phyloP scores from a whole-genome alignment of 2,797 vertebrate species.

The Menidia menidia region DNA sequence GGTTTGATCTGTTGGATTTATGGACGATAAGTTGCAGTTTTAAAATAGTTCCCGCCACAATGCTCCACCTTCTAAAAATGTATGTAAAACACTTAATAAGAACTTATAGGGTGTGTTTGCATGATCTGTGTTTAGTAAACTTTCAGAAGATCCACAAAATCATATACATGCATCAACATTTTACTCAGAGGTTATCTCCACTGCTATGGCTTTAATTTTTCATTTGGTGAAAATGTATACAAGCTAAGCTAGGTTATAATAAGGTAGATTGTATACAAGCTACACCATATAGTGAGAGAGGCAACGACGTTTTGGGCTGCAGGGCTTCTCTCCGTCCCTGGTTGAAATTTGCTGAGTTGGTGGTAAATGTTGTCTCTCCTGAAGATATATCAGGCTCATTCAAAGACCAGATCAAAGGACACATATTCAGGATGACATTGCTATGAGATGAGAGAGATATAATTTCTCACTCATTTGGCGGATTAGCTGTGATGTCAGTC shows the following conservation, averaged over 20 bases:
- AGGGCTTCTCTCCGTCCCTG: constrained; percentile 56
- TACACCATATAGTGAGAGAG: constrained; percentile 42
- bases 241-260: too few species aligned
- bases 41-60: neutral
- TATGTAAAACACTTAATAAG: too few species aligned
- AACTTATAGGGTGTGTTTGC: too few species aligned
- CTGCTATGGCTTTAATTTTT: neutral
- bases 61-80: neutral
- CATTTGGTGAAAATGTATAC: too few species aligned
- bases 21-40: neutral
- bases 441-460: constrained; percentile 65
- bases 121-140: too few species aligned
- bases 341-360: constrained; percentile 67
- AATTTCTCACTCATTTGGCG: constrained; percentile 74
- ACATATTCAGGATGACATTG: constrained; percentile 58
- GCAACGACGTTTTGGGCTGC: constrained; percentile 35
- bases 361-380: constrained; percentile 57
- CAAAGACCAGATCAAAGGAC: constrained; percentile 74
- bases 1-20: neutral
- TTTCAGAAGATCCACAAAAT: too few species aligned
- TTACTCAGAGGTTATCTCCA: neutral
- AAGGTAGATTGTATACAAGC: too few species aligned
- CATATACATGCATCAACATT: neutral
- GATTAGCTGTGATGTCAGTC: constrained; percentile 79
- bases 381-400: constrained; percentile 69